phyloP scores from a whole-genome alignment of 1,140 invertebrate genomes.

The Lethrus apterus region DNA sequence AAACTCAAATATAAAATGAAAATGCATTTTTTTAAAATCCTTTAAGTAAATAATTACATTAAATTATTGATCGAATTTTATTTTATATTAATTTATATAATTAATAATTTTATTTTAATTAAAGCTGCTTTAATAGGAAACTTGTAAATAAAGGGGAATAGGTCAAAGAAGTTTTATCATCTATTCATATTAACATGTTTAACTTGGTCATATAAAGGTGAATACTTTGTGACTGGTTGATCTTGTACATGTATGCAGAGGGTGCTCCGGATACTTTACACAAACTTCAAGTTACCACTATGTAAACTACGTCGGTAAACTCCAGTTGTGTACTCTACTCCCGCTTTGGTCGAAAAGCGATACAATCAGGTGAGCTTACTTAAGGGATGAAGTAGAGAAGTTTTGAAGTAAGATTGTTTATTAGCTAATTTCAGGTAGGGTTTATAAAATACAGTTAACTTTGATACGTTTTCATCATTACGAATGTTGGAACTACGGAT shows the following conservation, averaged over 20 bases:
- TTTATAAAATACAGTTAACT: not conserved
- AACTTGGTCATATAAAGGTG: constrained; percentile 24
- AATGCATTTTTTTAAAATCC: no score
- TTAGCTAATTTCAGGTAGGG: constrained; percentile 17
- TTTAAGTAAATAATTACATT: no score
- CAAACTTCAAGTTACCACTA: constrained; percentile 23
- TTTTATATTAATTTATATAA: no score
- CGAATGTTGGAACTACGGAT: not conserved
- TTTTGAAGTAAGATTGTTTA: constrained; percentile 21
- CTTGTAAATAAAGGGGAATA: no score
- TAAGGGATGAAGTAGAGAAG: constrained; percentile 21
- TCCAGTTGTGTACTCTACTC: constrained; percentile 18
- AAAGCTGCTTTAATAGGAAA: no score
- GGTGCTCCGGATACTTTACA: constrained; percentile 26
- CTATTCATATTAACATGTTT: constrained; percentile 16
- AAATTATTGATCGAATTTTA: no score
- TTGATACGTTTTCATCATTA: not conserved
- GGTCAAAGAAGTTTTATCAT: no score
- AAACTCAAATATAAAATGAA: no score
- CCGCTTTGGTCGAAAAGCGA: constrained; percentile 18
- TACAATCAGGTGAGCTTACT: constrained; percentile 19
- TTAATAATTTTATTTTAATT: no score
- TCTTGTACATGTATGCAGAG: constrained; percentile 26
- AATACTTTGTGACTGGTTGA: constrained; percentile 28
- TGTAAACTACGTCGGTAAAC: constrained; percentile 24